phyloP scores from a whole-genome alignment of 2,113 vertebrate genomes.

The Phylloscopus whistleri region DNA sequence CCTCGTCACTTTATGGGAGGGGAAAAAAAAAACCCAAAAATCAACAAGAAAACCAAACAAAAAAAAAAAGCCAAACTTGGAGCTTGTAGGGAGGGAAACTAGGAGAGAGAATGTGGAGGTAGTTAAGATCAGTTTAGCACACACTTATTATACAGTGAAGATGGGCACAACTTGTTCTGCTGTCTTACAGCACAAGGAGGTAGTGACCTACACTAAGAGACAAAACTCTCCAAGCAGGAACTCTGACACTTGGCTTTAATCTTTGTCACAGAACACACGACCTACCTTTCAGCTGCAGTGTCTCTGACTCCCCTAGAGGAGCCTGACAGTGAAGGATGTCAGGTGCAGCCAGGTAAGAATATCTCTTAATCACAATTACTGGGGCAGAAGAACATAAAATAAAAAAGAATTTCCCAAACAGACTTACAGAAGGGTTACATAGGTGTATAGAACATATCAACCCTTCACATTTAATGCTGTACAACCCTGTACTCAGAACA shows the following conservation, averaged over 20 bases:
- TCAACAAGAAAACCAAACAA: neutral
- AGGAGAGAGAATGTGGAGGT: neutral
- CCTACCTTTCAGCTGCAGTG: neutral
- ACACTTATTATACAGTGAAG: neutral
- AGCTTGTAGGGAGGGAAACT: neutral
- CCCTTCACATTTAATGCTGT: neutral
- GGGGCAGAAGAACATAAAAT: neutral
- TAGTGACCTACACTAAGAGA: slow-evolving; percentile 6
- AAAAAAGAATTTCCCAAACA: neutral
- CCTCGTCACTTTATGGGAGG: neutral
- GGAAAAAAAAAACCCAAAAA: neutral
- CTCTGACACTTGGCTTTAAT: neutral
- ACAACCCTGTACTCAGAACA: neutral
- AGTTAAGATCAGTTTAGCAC: neutral
- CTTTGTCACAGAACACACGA: fast-evolving
- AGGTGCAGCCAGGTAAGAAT: neutral
- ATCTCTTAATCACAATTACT: neutral
- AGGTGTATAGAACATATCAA: neutral
- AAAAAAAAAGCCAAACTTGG: too few relatives aligned
- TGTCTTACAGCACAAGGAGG: neutral
- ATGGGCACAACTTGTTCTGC: neutral
- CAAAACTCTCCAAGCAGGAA: neutral
- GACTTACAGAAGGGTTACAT: neutral
- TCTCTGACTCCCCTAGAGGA: neutral
- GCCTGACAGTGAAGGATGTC: neutral